A percentile compares a stretch with the other conserved stretches of the same genome.
Evolutionary conservation across 2,113 vertebrate genomes (phyloP).

Genomic region (Caranx ignobilis): DNA sequence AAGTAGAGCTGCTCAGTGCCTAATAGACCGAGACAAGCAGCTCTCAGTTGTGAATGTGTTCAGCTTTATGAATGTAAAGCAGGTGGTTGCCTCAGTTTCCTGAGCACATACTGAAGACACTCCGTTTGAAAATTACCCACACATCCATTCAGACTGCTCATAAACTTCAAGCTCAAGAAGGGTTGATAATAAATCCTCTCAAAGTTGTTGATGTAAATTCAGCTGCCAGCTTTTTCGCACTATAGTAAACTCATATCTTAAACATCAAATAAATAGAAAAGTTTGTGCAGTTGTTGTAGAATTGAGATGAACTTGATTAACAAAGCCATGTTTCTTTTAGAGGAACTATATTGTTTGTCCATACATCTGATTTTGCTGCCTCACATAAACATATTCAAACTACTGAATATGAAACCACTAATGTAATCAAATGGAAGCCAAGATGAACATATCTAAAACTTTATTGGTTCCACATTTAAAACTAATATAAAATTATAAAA

Average conservation of each 20-base stretch:
- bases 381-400: neutral
- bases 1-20: constrained; percentile 19
- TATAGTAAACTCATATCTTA: neutral
- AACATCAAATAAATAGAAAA: neutral
- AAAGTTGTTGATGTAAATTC: neutral
- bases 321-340: neutral
- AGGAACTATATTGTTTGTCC: neutral
- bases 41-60: constrained; percentile 13
- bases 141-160: neutral
- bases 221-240: neutral
- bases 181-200: neutral
- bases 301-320: neutral
- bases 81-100: neutral
- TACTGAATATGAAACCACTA: neutral
- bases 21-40: constrained; percentile 11
- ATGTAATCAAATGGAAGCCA: no score
- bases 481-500: neutral
- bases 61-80: constrained; percentile 2
- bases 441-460: neutral
- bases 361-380: neutral
- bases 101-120: neutral
- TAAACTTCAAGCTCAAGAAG: neutral
- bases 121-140: neutral
- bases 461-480: neutral
- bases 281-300: neutral